Evolutionary conservation across 2,113 vertebrate genomes (phyloP), one percentile per base, ranked within the genome.

Genomic region (Suricata suricatta): DNA sequence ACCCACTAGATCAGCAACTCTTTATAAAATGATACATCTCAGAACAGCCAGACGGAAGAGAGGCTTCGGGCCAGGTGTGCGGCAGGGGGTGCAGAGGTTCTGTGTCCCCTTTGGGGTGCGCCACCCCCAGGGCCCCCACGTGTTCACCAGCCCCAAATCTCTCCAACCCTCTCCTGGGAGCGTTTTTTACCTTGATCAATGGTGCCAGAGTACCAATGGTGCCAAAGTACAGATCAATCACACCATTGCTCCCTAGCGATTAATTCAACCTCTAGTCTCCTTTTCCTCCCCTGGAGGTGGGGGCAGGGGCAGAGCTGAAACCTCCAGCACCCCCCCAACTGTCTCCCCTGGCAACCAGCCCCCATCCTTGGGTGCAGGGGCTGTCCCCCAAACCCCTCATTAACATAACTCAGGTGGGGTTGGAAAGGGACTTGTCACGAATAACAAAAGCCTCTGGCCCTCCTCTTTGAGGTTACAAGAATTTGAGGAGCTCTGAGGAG

Each of bases 101-200:
- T 1, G 0, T 11, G 25, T 2, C 84, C 29, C 57, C 35, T 29
- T n/a, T 11, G 0, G n/a, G 35, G 29, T 5, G 11, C 10, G 0
- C 14, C 3, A 8, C 35, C 14, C 72, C 27, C 38, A 35, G 83
- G 19, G 79, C 29, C 35, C 27, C 29, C 14, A 16, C 5, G 6
- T 31, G 47, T 25, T 33, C 72, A 25, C 57, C 38, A 13, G 21
- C 23, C 21, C 35, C 8, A 23, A 44, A 29, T 21, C 44, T 21
- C 33, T 66, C 80, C 54, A 33, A 27, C 5, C 80, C 54, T 25
- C 33, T 38, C n/a, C 50, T 47, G 60, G 29, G 27, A 19, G 72
- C 38, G 38, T 41, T 3, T 41, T 41, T 41, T 41, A 41, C 38
- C 38, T 41, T 41, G 38, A 41, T 41, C 38, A 41, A 41, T 41